Evolutionary conservation across 2,113 vertebrate species (phyloP), one percentile per base, ranked within the genome.

Genomic region (Axis porcinus): DNA sequence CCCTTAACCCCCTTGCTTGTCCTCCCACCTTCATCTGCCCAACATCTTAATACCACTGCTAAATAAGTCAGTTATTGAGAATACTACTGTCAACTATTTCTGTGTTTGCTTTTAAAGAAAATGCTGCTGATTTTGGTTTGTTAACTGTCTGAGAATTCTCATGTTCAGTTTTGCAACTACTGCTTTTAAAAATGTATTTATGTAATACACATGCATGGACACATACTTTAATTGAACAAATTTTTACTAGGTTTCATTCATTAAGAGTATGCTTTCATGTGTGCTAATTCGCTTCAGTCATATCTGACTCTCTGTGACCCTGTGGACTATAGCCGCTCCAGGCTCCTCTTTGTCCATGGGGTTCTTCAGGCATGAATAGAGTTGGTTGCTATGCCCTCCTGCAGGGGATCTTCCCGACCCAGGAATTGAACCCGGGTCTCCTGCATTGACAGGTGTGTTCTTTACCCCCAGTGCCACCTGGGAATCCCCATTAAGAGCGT

Each of bases 21-120:
- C 43, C 21, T 78, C 28, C 45, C 2, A 45, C 64, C 11, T 91
- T 86, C 15, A 47, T 3, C 47, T 19, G 36, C 67, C 13, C 23
- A 81, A 58, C 9, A 33, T 11, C 27, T 89, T 85, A 84, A 52
- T 85, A 16, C 86, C 43, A 92, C 17, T 85, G 58, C 27, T 79
- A 60, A 85, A 16, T 62, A 25, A 86, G 16, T 89, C 85, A 43
- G 30, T 92, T 58, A 76, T 23, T 90, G 16, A 82, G 25, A 91
- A 78, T 86, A 33, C 19, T 76, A 55, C 7, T 9, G 11, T 87
- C 14, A 95, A 4, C 33, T 89, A 10, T 92, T 67, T 83, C 58
- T 89, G 23, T 55, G 82, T 82, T 67, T 82, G 84, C 76, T 55
- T 97, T 86, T 67, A 82, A 79, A 87, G 64, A 54, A 90, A 79